Base-by-base conservation (phyloP, 2,113 vertebrate species). In the Colossoma macropomum region DNA sequence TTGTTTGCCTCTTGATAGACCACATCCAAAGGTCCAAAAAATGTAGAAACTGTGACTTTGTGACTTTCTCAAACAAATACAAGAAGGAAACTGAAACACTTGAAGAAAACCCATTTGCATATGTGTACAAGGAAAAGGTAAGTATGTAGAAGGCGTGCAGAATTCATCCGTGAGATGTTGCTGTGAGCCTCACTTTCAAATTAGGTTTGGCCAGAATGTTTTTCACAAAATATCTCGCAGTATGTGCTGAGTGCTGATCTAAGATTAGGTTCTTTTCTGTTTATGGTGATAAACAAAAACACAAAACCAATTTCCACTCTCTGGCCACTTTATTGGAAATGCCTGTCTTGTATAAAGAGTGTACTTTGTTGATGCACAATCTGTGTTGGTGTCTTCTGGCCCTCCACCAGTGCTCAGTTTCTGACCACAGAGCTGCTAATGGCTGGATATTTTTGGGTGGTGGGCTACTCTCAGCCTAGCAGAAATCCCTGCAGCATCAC, bases 131-230 rank as follows among this genome's bases (percentile, higher is more conserved):
- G 69, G 62, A 63, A 63, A 52, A 62, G 45, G 28, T 45, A 75
- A n/a, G 60, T 25, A 32, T 23, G 19, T 48, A n/a, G 48, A 73
- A 78, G 11, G 32, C 68, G 16, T 74, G 68, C 69, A 52, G 77
- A 73, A 19, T 30, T 21, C 17, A 65, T 16, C 48, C 41, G n/a
- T 70, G 25, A 32, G 50, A 23, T 54, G 32, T n/a, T 60, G 25
- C 6, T 41, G 30, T 41, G 17, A 68, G 48, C 1, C 32, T 56
- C 15, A 17, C 9, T 12, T 80, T 27, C 68, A 77, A 81, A 66
- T 54, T 27, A 41, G 13, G n/a, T 30, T 6, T 79, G 45, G 69
- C 21, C 38, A 68, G 48, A 68, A 41, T 90, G 88, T 87, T 87
- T 21, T 50, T 25, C 23, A 50, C 41, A 28, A 21, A 79, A 68